Evolutionary conservation across 2,113 vertebrate genomes (phyloP).

Genomic region (Canis aureus): DNA sequence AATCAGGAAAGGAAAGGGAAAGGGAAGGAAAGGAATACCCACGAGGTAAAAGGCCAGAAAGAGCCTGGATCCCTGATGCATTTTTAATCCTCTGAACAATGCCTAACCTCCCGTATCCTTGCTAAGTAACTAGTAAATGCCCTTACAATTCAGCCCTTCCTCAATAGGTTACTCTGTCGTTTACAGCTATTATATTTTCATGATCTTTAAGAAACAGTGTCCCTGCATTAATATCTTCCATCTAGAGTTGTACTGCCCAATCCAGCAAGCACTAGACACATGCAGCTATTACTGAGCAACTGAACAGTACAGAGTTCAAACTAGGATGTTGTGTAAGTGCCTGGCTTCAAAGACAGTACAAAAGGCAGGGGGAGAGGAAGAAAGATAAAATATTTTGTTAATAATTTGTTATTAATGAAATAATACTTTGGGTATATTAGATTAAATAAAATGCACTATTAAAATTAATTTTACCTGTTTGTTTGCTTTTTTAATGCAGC

Average conservation of each 20-base stretch:
- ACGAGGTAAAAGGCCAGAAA: neutral
- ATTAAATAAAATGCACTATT: neutral
- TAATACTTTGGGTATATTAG: neutral
- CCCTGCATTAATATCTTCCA: neutral
- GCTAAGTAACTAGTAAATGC: neutral
- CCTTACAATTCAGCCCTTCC: neutral
- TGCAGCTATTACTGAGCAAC: neutral
- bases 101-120: neutral
- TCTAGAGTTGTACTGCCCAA: neutral
- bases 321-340: neutral
- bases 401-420: neutral
- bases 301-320: neutral
- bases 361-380: neutral
- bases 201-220: constrained; percentile 6
- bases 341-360: neutral
- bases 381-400: neutral
- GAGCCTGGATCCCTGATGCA: neutral
- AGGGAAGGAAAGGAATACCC: neutral
- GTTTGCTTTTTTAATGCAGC: neutral
- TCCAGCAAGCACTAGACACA: neutral
- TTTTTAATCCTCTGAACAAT: neutral
- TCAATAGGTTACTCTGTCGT: neutral
- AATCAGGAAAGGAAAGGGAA: too few relatives aligned
- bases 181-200: neutral
- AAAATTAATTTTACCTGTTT: neutral